Evolutionary conservation across 2,888 invertebrate genomes (phyloP).

Genomic region (Eudasyphora cyanicolor): DNA sequence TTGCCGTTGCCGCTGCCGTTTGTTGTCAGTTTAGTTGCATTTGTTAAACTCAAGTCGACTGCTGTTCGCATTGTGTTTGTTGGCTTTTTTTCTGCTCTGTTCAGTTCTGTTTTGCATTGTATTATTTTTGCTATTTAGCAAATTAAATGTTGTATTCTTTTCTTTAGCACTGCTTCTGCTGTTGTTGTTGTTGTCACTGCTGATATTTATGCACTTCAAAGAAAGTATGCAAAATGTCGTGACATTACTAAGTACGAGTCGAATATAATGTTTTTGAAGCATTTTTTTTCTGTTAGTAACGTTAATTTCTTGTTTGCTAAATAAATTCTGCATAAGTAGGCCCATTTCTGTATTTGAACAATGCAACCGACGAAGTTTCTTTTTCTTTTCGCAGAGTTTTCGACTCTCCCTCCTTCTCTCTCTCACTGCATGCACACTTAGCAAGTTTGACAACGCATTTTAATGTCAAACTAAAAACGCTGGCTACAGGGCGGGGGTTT

Average conservation of each 20-base stretch:
- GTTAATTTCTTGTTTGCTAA: conserved; percentile 54
- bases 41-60: conserved; percentile 61
- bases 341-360: conserved; percentile 58
- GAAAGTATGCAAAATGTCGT: conserved; percentile 64
- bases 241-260: conserved; percentile 62
- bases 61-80: conserved; percentile 52
- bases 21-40: conserved; percentile 60
- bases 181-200: conserved; percentile 62
- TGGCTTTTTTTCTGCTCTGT: conserved; percentile 6
- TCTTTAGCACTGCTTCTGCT: conserved; percentile 47
- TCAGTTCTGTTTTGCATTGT: conserved; percentile 48
- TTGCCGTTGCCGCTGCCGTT: conserved; percentile 68
- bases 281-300: conserved; percentile 60
- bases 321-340: conserved; percentile 70
- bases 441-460: conserved; percentile 20
- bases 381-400: conserved; percentile 35
- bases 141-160: conserved; percentile 75
- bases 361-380: conserved; percentile 8
- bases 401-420: conserved; percentile 40
- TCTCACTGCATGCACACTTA: not conserved
- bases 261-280: conserved; percentile 68
- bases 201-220: conserved; percentile 67
- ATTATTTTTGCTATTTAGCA: conserved; percentile 75
- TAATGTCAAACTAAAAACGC: not conserved
- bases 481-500: too few relatives aligned